Base-by-base conservation (phyloP, 1,140 invertebrate genomes). In the Penaeus indicus region DNA sequence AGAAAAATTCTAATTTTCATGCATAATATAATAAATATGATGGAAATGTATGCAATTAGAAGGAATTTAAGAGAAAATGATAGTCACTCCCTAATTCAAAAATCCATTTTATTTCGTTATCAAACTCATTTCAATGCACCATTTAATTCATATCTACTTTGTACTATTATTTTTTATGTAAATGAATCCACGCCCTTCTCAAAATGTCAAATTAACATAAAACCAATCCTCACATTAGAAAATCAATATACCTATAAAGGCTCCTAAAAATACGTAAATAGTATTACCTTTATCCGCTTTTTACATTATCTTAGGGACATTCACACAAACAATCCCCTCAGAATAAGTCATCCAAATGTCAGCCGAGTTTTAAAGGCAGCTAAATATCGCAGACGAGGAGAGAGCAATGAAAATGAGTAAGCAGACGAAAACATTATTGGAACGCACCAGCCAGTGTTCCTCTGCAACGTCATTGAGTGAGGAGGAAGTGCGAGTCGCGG, bases 181-280 rank as follows among this genome's bases (percentile, higher is more conserved):
- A 21, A 38, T 32, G n/a, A 75, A 32, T 38, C 0, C 72, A 27
- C 42, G 18, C 13, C 19, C 72, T 19, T 75, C 72, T 19, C 72
- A 75, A 75, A 75, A 54, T 54, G 54, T 54, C 54, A 54, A 54
- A 10, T 54, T 54, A 54, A 54, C 54, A 54, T 8, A 54, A 13
- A 54, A 54, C 5, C 10, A 16, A 54, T 54, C 42, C 27, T 75
- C 10, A 64, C 22, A 77, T 54, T 38, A 38, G 84, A 86, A 86
- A 86, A 86, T 86, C 84, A 86, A 86, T 86, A 86, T 38, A 79
- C 25, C 25, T 42, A 18, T 21, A 21, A 42, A 78, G 13, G 32
- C 61, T 86, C 79, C 84, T 63, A 78, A 86, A 86, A 72, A 60
- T 47, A 78, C 79, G 84, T 86, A 86, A 86, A 86, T 86, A 86